phyloP scores from a whole-genome alignment of 2,888 invertebrate species.

The Macrosiphum euphorbiae region DNA sequence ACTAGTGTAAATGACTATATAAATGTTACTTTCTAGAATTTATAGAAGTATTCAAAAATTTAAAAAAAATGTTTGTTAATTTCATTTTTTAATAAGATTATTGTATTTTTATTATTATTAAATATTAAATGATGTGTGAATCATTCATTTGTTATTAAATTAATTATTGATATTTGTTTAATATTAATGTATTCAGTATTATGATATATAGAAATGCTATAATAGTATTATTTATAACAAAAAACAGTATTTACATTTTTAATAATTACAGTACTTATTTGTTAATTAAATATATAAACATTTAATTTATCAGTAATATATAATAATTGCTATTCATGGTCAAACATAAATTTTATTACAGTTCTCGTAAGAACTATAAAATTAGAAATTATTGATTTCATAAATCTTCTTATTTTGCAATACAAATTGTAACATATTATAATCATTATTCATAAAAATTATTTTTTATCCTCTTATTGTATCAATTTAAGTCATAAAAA shows the following conservation, averaged over 20 bases:
- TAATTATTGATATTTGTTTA: neutral
- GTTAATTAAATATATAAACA: neutral
- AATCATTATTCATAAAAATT: conserved; percentile 17
- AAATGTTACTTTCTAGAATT: conserved; percentile 13
- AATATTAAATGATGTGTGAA: conserved; percentile 10
- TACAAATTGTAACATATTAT: neutral
- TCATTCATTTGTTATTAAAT: neutral
- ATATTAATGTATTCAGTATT: conserved; percentile 23
- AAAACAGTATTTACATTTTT: conserved; percentile 43
- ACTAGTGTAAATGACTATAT: conserved; percentile 19
- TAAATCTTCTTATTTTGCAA: neutral
- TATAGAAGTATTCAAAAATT: neutral
- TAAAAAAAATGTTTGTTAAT: neutral
- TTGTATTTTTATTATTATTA: conserved; percentile 30
- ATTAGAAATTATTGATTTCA: neutral
- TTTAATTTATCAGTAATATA: neutral
- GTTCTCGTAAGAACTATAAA: neutral
- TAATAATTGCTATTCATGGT: neutral
- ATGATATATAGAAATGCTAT: neutral
- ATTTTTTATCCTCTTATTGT: neutral
- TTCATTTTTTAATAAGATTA: conserved; percentile 17
- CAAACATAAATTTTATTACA: neutral
- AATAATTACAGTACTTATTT: conserved; percentile 41
- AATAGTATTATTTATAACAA: conserved; percentile 46
- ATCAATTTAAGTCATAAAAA: conserved; percentile 9